These are phyloP conservation scores for Neodon shergylaensis DNA, from an alignment of 2,113 vertebrate genomes.

Conservation along the genomic window DNA sequence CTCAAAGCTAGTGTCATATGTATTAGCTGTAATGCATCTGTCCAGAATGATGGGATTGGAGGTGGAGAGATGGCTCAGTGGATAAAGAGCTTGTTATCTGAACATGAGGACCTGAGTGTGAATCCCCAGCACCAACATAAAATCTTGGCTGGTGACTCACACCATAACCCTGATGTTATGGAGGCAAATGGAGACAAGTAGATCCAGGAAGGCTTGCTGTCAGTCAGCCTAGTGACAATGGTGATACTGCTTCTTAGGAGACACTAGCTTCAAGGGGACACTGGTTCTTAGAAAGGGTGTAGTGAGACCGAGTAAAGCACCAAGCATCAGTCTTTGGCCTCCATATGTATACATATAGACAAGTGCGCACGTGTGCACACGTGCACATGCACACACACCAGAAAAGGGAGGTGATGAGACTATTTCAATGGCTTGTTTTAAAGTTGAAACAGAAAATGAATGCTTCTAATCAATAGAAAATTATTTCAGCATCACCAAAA, in stretches of 20 bases:
- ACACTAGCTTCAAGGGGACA: neutral
- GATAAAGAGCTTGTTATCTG: neutral
- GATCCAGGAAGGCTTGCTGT: neutral
- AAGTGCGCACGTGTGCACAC: too few relatives aligned
- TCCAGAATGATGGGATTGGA: neutral
- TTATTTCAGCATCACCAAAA: neutral
- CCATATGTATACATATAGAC: neutral
- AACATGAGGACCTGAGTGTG: neutral
- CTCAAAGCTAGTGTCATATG: neutral
- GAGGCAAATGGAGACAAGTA: neutral
- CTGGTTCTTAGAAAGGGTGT: neutral
- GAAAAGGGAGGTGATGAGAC: neutral
- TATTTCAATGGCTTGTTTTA: neutral
- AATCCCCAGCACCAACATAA: neutral
- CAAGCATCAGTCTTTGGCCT: neutral
- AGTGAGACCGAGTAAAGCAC: neutral
- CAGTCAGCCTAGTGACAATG: neutral
- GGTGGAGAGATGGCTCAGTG: neutral
- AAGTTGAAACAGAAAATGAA: constrained; percentile 29
- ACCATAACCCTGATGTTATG: neutral
- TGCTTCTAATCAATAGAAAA: neutral
- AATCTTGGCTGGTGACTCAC: neutral
- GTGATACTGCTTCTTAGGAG: neutral
- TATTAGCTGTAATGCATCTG: neutral
- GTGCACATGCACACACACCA: neutral